A percentile compares a stretch with the other conserved stretches of the same genome.
These are phyloP conservation scores for Cricetomys ansorgei DNA, from an alignment of 2,113 vertebrate species.

Conservation along the genomic window DNA sequence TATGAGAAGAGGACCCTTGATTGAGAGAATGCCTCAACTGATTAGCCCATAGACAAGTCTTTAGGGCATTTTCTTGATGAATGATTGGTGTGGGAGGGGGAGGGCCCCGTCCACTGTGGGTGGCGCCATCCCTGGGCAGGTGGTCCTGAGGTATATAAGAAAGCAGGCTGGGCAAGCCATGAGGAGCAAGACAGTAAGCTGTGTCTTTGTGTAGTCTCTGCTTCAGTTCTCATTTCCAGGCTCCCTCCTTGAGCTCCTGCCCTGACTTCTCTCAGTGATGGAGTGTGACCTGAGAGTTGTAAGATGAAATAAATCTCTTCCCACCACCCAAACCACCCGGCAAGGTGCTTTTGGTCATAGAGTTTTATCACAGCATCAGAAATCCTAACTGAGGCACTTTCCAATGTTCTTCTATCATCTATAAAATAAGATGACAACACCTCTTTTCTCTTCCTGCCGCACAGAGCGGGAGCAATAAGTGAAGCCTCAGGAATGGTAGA, in stretches of 20 bases:
- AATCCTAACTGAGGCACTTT: neutral
- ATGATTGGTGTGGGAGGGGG: neutral
- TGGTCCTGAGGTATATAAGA: neutral
- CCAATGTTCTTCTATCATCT: neutral
- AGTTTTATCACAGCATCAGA: neutral
- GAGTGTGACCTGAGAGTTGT: neutral
- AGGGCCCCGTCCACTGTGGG: neutral
- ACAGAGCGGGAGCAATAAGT: neutral
- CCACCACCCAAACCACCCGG: neutral
- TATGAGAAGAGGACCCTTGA: neutral
- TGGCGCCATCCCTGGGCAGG: neutral
- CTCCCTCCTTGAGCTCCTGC: too few species aligned
- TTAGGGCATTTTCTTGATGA: neutral
- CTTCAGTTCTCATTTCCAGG: neutral
- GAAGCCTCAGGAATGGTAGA: neutral
- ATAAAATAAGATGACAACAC: neutral
- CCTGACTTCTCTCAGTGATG: neutral
- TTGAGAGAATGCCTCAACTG: neutral
- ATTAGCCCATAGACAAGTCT: neutral
- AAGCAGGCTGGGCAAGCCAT: neutral
- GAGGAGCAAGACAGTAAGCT: neutral
- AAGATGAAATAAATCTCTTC: neutral
- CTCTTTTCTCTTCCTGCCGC: neutral
- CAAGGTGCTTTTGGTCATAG: neutral
- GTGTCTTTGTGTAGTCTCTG: neutral